A percentile compares a stretch with the other conserved stretches of the same genome.
Conservation (phyloP, 1,140 invertebrate genomes). For the Orchestia grillus region DNA sequence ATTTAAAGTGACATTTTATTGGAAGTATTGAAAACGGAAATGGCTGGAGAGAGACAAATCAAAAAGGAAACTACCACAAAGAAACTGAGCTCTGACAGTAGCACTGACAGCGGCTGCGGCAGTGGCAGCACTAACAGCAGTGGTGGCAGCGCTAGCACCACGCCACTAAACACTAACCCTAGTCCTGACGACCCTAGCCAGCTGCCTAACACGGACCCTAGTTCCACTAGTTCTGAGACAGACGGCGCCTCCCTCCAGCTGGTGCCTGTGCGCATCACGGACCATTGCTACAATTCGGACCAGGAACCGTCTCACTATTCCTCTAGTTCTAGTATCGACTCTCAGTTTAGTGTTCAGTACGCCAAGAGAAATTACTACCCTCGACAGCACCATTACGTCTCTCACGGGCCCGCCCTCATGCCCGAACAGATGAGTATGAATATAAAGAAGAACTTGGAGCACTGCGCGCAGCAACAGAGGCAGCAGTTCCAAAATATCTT, state of each 20-base stretch:
- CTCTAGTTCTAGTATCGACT: conserved; percentile 17
- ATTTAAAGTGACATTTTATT: too few species aligned
- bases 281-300: conserved; percentile 31
- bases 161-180: background rate
- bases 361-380: background rate
- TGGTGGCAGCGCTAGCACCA: background rate
- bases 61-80: background rate
- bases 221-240: background rate
- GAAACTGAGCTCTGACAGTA: background rate
- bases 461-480: conserved; percentile 36
- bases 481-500: conserved; percentile 15
- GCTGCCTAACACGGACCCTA: background rate
- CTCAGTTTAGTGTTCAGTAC: conserved; percentile 18
- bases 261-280: conserved; percentile 28
- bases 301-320: conserved; percentile 29
- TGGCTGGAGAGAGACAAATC: background rate
- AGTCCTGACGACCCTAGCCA: background rate
- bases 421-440: conserved; percentile 35
- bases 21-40: background rate
- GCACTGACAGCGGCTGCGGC: background rate
- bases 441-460: conserved; percentile 33
- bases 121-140: background rate
- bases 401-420: background rate
- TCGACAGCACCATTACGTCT: background rate
- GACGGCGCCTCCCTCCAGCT: background rate